Percentiles rank a stretch among this genome's conserved stretches.
Evolutionary conservation across 1,140 invertebrate genomes (phyloP).

Genomic region (Drosophila suzukii): DNA sequence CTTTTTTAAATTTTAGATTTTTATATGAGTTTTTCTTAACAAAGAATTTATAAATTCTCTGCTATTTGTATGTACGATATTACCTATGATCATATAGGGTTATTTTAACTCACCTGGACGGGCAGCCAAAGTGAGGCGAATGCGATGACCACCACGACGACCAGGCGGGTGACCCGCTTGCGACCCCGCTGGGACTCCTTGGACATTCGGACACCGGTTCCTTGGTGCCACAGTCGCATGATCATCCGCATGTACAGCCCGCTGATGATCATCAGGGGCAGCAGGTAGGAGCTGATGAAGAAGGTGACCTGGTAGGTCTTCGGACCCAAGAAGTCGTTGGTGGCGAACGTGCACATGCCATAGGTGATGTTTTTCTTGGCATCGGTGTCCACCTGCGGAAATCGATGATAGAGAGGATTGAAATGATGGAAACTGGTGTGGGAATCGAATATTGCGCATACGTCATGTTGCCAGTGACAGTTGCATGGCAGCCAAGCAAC

Average conservation of each 20-base stretch:
- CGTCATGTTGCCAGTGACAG: constrained; percentile 51
- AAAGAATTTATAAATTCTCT: too few species aligned
- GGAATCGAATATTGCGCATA: constrained; percentile 53
- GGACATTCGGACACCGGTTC: constrained; percentile 89
- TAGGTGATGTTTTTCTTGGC: constrained; percentile 49
- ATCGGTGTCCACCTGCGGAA: constrained; percentile 36
- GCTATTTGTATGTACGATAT: too few species aligned
- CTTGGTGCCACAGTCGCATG: constrained; percentile 93
- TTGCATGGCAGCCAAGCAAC: constrained; percentile 45
- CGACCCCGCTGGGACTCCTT: constrained; percentile 90
- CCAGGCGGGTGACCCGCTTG: constrained; percentile 95
- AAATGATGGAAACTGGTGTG: neutral
- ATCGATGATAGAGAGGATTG: neutral
- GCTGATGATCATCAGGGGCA: constrained; percentile 93
- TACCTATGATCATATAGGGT: neutral
- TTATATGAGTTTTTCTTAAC: too few species aligned
- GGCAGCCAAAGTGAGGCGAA: constrained; percentile 98
- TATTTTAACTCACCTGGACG: constrained; percentile 89
- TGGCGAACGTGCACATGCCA: constrained; percentile 49
- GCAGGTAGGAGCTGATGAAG: constrained; percentile 87
- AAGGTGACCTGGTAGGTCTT: constrained; percentile 72
- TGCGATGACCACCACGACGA: constrained; percentile 96
- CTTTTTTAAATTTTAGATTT: too few species aligned
- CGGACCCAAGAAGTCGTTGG: constrained; percentile 34
- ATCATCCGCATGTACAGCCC: constrained; percentile 96